Evolutionary conservation across 2,113 vertebrate species (phyloP).

Genomic region (Leptocoma aspasia): DNA sequence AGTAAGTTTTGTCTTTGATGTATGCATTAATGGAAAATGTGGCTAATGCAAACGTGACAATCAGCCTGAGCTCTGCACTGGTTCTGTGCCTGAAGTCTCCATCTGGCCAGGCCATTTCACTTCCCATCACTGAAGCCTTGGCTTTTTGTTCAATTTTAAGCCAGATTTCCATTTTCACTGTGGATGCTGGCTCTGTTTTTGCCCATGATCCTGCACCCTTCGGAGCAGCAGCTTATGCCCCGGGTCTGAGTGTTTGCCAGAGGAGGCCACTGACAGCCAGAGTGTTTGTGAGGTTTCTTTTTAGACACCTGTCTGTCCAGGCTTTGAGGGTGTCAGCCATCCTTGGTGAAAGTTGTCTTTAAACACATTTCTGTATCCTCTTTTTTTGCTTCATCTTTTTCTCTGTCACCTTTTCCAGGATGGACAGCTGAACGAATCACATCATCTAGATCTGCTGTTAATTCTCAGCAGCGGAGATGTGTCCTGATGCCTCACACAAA

Average conservation of each 20-base stretch:
- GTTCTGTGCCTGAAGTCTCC: background rate
- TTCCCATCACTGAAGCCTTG: background rate
- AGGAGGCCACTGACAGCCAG: rapidly evolving
- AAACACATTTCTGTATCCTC: background rate
- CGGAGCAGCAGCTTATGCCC: background rate
- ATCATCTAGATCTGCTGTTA: background rate
- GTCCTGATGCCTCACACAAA: background rate
- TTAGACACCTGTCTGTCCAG: background rate
- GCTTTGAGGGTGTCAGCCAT: background rate
- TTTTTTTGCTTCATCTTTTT: background rate
- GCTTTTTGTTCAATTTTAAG: background rate
- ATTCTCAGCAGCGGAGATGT: background rate
- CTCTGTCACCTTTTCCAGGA: background rate
- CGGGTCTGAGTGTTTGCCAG: background rate
- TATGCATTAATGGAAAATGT: background rate
- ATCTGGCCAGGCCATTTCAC: background rate
- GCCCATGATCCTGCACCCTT: background rate
- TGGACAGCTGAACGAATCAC: background rate
- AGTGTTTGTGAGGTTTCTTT: background rate
- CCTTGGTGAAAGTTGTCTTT: background rate
- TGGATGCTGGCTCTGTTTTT: background rate
- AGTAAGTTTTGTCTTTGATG: background rate
- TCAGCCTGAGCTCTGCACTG: background rate
- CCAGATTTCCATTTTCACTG: background rate
- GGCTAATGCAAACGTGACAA: background rate